Base-by-base conservation (phyloP, 2,888 invertebrate species). In the Apodemia zela region DNA sequence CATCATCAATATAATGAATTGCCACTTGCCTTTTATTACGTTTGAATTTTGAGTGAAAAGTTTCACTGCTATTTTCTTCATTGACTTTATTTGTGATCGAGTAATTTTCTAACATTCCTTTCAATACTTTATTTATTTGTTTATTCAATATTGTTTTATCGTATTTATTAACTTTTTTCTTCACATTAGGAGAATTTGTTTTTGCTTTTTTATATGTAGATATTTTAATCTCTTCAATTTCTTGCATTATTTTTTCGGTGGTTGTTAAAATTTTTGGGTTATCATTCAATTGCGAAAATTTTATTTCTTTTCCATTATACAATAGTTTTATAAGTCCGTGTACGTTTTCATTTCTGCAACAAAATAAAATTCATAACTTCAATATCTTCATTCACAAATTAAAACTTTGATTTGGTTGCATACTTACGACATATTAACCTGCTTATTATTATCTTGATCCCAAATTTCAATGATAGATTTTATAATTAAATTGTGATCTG, bases 381-480 rank as follows among this genome's bases (percentile, higher is more conserved):
- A n/a, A 17, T 17, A 4, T 7, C 0, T 8, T 4, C n/a, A 47
- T 5, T 15, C 8, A 17, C 2, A 17, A 47, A 17, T 17, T 47
- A 47, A 47, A 17, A 17, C 8, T 47, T 47, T 17, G 0, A 42
- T n/a, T 8, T 29, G 38, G 17, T 13, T n/a, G 29, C 3, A 17
- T 57, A 77, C 84, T 80, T 74, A 85, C 85, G 71, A 70, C 5
- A 69, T 61, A 38, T 75, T 71, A 18, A 73, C 68, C 65, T 72
- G 29, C 21, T 45, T 60, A 15, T 35, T 62, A 38, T 67, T 18
- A 54, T 29, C 63, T 64, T 76, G 75, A 38, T 76, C 77, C 21
- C 60, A 60, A 21, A 89, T 85, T 65, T 89, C 84, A 57, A 89
- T 82, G 0, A 81, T 67, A 0, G 88, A 83, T 69, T 84, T 87